These are phyloP conservation scores for Camarhynchus parvulus DNA, from an alignment of 2,113 vertebrate species.

Conservation along the genomic window DNA sequence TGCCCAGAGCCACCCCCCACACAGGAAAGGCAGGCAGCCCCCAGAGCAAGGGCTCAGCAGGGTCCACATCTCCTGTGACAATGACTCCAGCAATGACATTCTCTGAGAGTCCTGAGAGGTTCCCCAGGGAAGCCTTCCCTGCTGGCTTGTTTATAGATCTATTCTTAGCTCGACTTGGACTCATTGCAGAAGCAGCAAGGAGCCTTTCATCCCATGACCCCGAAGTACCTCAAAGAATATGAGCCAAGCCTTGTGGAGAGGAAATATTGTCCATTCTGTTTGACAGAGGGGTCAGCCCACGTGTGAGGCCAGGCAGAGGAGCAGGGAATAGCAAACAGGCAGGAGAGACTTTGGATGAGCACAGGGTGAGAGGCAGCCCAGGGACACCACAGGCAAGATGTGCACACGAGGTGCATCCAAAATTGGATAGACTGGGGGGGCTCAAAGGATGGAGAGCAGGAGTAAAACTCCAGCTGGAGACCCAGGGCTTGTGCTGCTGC, in stretches of 20 bases:
- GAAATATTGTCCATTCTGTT: conserved; percentile 11
- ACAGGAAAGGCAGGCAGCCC: neutral
- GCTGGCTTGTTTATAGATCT: conserved; percentile 40
- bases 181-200: conserved; percentile 29
- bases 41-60: neutral
- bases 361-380: neutral
- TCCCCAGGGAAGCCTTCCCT: conserved; percentile 26
- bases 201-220: conserved; percentile 56
- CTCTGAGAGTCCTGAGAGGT: neutral
- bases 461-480: fast-evolving
- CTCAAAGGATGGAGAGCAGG: neutral
- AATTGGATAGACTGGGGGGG: fast-evolving
- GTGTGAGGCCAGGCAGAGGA: neutral
- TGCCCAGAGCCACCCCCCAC: fast-evolving
- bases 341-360: neutral
- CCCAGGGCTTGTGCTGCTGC: neutral
- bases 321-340: neutral
- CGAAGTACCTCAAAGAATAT: neutral
- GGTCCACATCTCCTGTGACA: neutral
- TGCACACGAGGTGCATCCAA: fast-evolving
- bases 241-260: neutral
- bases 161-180: conserved; percentile 48
- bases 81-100: neutral
- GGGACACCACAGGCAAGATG: fast-evolving
- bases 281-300: neutral